A percentile compares a stretch with the other conserved stretches of the same genome.
phyloP scores from a whole-genome alignment of 2,888 invertebrate species.

The Agrotis ipsilon region DNA sequence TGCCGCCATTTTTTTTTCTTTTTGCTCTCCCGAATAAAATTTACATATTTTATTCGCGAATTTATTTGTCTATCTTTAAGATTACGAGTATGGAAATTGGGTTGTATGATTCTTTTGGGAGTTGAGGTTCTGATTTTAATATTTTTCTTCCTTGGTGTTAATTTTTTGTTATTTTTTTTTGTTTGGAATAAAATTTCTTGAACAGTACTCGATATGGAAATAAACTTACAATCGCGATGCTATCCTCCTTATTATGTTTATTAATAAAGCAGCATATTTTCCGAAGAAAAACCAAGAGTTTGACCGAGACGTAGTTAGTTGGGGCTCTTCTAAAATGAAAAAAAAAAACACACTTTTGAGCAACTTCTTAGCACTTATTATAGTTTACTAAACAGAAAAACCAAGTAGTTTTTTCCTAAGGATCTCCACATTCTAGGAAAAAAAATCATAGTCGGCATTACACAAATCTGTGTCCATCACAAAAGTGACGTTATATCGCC shows the following conservation, averaged over 20 bases:
- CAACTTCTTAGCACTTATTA: neutral
- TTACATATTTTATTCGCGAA: conserved; percentile 68
- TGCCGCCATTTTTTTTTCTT: conserved; percentile 39
- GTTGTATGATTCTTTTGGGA: conserved; percentile 55
- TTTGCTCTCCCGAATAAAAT: conserved; percentile 64
- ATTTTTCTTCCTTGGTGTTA: neutral
- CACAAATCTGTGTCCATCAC: conserved; percentile 88
- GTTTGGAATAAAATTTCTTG: no score
- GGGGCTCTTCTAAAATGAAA: no score
- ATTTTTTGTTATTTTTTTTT: neutral
- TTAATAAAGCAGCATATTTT: no score
- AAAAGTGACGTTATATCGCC: conserved; percentile 81
- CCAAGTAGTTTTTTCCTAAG: conserved; percentile 8
- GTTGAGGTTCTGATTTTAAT: conserved; percentile 36
- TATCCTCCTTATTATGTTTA: no score
- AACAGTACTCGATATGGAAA: no score
- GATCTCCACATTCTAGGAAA: conserved; percentile 43
- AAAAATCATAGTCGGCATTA: conserved; percentile 84
- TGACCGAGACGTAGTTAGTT: no score
- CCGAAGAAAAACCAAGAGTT: no score
- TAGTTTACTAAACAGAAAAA: conserved; percentile 15
- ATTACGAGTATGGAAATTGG: conserved; percentile 66
- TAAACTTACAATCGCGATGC: no score
- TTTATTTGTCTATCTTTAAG: conserved; percentile 66
- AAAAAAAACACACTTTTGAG: no score